These are phyloP conservation scores for Cichladusa arquata DNA, from an alignment of 2,113 vertebrate genomes.

Conservation along the genomic window DNA sequence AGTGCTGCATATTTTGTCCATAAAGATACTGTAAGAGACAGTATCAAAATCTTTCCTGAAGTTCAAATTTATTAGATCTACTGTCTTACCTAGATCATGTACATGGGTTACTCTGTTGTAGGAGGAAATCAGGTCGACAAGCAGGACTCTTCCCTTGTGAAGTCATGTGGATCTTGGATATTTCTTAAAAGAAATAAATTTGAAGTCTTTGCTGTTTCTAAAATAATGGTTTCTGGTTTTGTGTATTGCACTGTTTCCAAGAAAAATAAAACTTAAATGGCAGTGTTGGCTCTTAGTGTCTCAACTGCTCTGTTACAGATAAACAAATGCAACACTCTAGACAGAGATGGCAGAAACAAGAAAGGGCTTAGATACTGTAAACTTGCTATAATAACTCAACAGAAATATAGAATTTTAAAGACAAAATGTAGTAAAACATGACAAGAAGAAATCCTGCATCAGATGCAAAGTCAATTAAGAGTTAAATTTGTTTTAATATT, in stretches of 20 bases:
- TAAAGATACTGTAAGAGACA: not conserved
- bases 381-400: not conserved
- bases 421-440: not conserved
- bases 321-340: not conserved
- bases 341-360: not conserved
- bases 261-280: not conserved
- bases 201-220: not conserved
- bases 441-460: not conserved
- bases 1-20: not conserved
- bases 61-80: not conserved
- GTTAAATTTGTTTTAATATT: not conserved
- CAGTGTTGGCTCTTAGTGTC: not conserved
- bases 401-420: not conserved
- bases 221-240: not conserved
- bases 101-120: fast-evolving
- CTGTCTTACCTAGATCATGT: not conserved
- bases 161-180: not conserved
- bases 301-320: not conserved
- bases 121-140: not conserved
- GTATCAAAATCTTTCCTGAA: not conserved
- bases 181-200: not conserved
- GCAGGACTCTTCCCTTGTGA: not conserved
- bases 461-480: not conserved
- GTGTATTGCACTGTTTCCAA: not conserved
- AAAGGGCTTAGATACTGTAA: not conserved